Evolutionary conservation across 92 coral and sea anemone species (phyloP).

Genomic region (Zoanthus sociatus): DNA sequence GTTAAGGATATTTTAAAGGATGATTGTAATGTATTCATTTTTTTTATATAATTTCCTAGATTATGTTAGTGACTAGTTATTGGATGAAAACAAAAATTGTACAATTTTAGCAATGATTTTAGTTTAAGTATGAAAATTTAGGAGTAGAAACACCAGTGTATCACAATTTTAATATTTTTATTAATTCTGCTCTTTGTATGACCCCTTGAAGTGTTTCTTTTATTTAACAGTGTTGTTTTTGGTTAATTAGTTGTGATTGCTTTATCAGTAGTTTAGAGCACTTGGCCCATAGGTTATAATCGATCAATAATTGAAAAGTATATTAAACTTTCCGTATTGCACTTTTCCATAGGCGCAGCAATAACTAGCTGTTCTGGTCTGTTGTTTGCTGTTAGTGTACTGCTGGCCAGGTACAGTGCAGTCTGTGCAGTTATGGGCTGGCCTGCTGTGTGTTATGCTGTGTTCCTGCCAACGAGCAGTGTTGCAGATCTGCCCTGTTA

Average conservation of each 20-base stretch:
- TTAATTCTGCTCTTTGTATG: no score
- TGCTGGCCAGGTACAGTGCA: constrained; percentile 50
- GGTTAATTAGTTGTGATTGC: neutral
- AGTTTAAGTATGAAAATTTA: no score
- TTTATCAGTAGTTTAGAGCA: neutral
- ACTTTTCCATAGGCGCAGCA: constrained; percentile 54
- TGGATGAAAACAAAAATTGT: no score
- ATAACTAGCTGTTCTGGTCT: constrained; percentile 49
- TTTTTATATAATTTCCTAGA: no score
- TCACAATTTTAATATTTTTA: no score
- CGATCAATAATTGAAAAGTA: neutral
- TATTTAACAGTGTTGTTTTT: no score
- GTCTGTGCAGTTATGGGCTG: constrained; percentile 46
- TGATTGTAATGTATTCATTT: no score
- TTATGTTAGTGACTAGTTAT: no score
- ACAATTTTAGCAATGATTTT: no score
- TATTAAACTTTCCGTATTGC: constrained; percentile 45
- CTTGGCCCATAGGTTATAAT: neutral
- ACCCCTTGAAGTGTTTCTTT: no score
- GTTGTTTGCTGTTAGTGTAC: constrained; percentile 49
- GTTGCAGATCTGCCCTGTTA: constrained; percentile 45
- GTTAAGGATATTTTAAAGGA: no score
- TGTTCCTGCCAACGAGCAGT: constrained; percentile 49
- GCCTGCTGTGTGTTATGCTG: constrained; percentile 46
- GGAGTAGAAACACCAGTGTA: no score